phyloP scores from a whole-genome alignment of 2,888 invertebrate genomes.

The Cryptosula pallasiana region DNA sequence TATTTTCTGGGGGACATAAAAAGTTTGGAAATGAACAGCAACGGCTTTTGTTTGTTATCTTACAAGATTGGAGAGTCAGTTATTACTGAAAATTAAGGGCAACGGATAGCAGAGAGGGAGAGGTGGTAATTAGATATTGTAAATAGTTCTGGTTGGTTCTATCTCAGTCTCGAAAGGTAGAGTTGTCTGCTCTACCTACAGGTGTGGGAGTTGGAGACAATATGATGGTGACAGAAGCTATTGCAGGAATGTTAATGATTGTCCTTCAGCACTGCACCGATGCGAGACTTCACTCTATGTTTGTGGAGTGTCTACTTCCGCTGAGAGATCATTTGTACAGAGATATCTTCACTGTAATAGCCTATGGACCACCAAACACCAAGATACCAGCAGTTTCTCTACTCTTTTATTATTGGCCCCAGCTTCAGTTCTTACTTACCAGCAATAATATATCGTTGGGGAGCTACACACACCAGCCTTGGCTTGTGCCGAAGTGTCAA shows the following conservation, averaged over 20 bases:
- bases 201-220: neutral
- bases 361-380: slow-evolving; percentile 90
- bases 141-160: too few species aligned
- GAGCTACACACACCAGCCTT: slow-evolving; percentile 53
- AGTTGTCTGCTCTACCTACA: neutral
- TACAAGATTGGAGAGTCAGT: too few species aligned
- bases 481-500: slow-evolving; percentile 62
- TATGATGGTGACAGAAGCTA: neutral
- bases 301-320: slow-evolving; percentile 1
- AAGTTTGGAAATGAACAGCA: too few species aligned
- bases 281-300: neutral
- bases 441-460: slow-evolving; percentile 57
- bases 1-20: too few species aligned
- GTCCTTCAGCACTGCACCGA: neutral
- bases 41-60: too few species aligned
- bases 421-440: slow-evolving; percentile 86
- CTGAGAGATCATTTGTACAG: slow-evolving; percentile 29
- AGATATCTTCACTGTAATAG: slow-evolving; percentile 89
- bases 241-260: neutral
- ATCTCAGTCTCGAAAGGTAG: too few species aligned
- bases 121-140: too few species aligned
- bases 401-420: slow-evolving; percentile 98
- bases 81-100: too few species aligned
- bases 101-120: too few species aligned
- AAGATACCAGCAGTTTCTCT: slow-evolving; percentile 92